These are phyloP conservation scores for Epirrhoe alternata DNA, from an alignment of 2,888 invertebrate species.

Conservation along the genomic window DNA sequence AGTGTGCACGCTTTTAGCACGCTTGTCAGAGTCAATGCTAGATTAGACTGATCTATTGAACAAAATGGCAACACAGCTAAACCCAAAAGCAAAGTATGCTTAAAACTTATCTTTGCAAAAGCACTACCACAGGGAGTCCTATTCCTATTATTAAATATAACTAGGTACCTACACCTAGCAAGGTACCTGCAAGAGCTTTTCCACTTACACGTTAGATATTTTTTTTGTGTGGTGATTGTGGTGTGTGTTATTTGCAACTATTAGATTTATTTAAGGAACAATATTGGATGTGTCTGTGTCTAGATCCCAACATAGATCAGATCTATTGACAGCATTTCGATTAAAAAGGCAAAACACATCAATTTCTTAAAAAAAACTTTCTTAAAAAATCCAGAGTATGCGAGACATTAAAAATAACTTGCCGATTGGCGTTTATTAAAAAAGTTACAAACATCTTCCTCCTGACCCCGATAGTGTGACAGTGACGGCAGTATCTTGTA, in stretches of 20 bases:
- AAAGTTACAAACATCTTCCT: conserved; percentile 15
- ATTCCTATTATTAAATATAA: neutral
- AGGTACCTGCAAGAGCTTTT: neutral
- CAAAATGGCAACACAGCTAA: neutral
- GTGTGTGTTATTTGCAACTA: neutral
- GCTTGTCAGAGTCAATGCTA: conserved; percentile 46
- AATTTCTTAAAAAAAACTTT: no score
- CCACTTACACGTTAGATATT: neutral
- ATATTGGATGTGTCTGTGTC: neutral
- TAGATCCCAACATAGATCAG: neutral
- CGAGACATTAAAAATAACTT: conserved; percentile 1
- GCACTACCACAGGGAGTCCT: no score
- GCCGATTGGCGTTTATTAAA: conserved; percentile 16
- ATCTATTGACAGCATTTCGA: neutral
- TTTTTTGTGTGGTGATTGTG: neutral
- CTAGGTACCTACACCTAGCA: neutral
- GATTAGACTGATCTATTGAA: conserved; percentile 5
- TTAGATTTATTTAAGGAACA: neutral
- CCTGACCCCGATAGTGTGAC: conserved; percentile 33
- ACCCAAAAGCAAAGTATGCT: neutral
- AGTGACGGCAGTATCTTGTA: conserved; percentile 22
- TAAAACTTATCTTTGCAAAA: no score
- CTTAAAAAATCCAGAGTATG: neutral
- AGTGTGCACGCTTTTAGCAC: conserved; percentile 60
- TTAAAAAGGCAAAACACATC: no score